A percentile compares a stretch with the other conserved stretches of the same genome.
These are phyloP conservation scores for Henicopernis longicauda DNA, from an alignment of 2,113 vertebrate genomes.

Conservation along the genomic window DNA sequence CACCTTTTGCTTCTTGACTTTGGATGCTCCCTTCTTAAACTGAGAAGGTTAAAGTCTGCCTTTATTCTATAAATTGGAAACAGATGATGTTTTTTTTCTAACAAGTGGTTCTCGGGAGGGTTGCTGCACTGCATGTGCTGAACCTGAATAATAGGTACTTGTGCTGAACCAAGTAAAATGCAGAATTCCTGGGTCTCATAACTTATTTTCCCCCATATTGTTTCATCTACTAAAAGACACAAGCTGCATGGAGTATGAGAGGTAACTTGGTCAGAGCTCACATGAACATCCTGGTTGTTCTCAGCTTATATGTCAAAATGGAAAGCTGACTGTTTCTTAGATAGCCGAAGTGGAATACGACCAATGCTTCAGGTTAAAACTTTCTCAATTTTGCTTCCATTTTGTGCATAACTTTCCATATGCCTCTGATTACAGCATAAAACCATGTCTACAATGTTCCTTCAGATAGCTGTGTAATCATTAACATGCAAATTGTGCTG, in stretches of 20 bases:
- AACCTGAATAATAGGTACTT: not conserved
- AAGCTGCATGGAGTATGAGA: not conserved
- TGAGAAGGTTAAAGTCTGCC: not conserved
- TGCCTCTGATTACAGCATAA: not conserved
- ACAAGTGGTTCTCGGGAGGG: not conserved
- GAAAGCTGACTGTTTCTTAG: not conserved
- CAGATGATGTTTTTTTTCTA: not conserved
- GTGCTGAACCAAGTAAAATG: not conserved
- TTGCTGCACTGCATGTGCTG: not conserved
- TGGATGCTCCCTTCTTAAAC: not conserved
- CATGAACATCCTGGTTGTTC: not conserved
- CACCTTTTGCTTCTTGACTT: not conserved
- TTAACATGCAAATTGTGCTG: not conserved
- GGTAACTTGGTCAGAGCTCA: not conserved
- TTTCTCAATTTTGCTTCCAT: not conserved
- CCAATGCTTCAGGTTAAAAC: not conserved
- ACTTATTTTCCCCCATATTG: fast-evolving
- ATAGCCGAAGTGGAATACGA: not conserved
- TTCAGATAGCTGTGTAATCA: not conserved
- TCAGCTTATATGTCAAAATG: not conserved
- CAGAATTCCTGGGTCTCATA: not conserved
- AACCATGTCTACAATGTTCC: not conserved
- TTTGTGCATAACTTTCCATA: not conserved
- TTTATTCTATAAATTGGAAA: not conserved
- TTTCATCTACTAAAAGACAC: not conserved